These are phyloP conservation scores for Brachionichthys hirsutus DNA, from an alignment of 2,113 vertebrate species.

Conservation along the genomic window DNA sequence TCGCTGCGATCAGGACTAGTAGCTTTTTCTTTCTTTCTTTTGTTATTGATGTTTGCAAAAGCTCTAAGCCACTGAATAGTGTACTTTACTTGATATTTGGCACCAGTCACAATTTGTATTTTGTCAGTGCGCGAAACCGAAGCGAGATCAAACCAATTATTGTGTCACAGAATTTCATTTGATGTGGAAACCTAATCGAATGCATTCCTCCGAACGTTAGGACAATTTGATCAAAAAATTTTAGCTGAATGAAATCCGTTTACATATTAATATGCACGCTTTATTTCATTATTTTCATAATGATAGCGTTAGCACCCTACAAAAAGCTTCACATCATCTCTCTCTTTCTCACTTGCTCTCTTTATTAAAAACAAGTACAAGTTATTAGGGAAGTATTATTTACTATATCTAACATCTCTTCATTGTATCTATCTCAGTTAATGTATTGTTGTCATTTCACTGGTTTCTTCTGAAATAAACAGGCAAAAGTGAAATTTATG, in stretches of 20 bases:
- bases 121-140: slow-evolving; percentile 43
- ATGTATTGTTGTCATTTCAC: not conserved
- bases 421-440: not conserved
- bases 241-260: slow-evolving; percentile 43
- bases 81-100: slow-evolving; percentile 13
- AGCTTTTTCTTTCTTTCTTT: slow-evolving; percentile 1
- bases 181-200: slow-evolving; percentile 58
- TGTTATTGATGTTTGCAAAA: not conserved
- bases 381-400: no score
- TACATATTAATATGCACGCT: slow-evolving; percentile 36
- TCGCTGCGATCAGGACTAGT: slow-evolving; percentile 7
- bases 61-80: not conserved
- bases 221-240: slow-evolving; percentile 60
- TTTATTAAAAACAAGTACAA: no score
- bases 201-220: slow-evolving; percentile 41
- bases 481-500: slow-evolving; percentile 41
- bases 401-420: no score
- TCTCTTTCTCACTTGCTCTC: not conserved
- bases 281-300: slow-evolving; percentile 16
- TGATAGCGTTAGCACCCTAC: slow-evolving; percentile 5
- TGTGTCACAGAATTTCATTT: slow-evolving; percentile 47
- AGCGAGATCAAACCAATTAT: slow-evolving; percentile 49
- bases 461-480: slow-evolving; percentile 20
- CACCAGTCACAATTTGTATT: slow-evolving; percentile 27
- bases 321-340: not conserved